Evolutionary conservation across 2,113 vertebrate species (phyloP), one percentile per base, ranked within the genome.

Genomic region (Megalops atlanticus): DNA sequence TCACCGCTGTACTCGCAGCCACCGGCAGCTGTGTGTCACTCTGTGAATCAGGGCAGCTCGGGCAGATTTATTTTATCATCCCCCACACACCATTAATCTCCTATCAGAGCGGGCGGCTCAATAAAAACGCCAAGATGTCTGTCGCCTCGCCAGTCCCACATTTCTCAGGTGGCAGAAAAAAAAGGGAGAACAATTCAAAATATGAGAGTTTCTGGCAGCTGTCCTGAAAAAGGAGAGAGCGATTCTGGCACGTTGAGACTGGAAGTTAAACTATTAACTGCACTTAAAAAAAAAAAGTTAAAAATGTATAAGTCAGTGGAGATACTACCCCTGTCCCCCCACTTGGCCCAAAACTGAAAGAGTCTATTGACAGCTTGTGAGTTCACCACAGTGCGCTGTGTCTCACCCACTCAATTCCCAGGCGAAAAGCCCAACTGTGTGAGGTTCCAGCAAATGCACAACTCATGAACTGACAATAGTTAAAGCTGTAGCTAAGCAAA

Each of bases 1-100:
- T 87, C 88, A 88, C 85, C 78, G 82, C 81, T 88, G 88, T 86
- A 89, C 81, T 87, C 85, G 5, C 24, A 76, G 87, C 88, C 89
- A 89, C 80, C 89, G 91, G 87, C 88, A 87, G 90, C 92, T 89
- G 76, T 84, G 86, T 78, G 81, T 86, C 81, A 90, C 86, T 87
- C 73, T 88, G 86, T 85, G 86, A 87, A 86, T 89, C 81, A 87
- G 89, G 85, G 84, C 86, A 80, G 86, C 82, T 87, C 84, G 77
- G 89, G 80, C 86, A 93, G 91, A 94, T 94, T 94, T 92, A 92
- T 94, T 90, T 92, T 89, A 88, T 87, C 87, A 84, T 85, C 89
- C 80, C 88, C 77, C 87, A 86, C 86, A 86, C 78, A 73, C 33
- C 77, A 91, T 94, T 90, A 90, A 92, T 94, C 93, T 94, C 90